These are phyloP conservation scores for Arenaria interpres DNA, from an alignment of 2,113 vertebrate species.

Conservation along the genomic window DNA sequence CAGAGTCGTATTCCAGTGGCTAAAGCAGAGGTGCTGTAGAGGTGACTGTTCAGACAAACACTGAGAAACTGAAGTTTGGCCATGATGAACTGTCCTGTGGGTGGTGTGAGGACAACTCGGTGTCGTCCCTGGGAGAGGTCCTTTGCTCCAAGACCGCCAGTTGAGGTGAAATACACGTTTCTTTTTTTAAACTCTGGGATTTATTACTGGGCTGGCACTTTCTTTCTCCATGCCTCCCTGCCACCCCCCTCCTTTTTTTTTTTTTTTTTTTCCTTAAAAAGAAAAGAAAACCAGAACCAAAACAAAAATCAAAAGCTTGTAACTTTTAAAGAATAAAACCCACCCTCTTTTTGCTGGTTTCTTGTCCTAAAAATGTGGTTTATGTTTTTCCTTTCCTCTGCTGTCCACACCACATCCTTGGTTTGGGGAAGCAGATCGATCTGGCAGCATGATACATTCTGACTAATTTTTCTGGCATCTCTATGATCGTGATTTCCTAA, in stretches of 20 bases:
- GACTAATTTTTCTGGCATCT: constrained; percentile 64
- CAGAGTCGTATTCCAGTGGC: not conserved
- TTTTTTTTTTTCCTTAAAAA: not conserved
- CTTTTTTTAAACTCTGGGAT: not conserved
- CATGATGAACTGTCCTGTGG: not conserved
- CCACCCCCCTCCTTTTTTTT: not conserved
- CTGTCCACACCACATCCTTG: not conserved
- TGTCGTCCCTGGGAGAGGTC: not conserved
- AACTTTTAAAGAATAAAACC: not conserved
- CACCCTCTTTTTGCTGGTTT: not conserved
- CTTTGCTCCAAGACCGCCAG: not conserved
- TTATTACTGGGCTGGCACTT: not conserved
- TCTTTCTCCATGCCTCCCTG: rapidly evolving
- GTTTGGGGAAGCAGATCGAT: constrained; percentile 40
- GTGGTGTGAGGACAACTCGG: not conserved
- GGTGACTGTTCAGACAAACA: not conserved
- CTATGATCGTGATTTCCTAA: constrained; percentile 27
- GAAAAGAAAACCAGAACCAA: not conserved
- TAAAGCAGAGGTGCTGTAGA: not conserved
- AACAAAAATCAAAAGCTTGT: not conserved
- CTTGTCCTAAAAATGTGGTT: constrained; percentile 4
- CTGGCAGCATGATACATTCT: constrained; percentile 17
- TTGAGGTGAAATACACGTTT: not conserved
- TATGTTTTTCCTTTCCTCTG: not conserved
- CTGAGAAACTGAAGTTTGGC: not conserved